phyloP scores from a whole-genome alignment of 2,888 invertebrate genomes.

The Zeuzera pyrina region DNA sequence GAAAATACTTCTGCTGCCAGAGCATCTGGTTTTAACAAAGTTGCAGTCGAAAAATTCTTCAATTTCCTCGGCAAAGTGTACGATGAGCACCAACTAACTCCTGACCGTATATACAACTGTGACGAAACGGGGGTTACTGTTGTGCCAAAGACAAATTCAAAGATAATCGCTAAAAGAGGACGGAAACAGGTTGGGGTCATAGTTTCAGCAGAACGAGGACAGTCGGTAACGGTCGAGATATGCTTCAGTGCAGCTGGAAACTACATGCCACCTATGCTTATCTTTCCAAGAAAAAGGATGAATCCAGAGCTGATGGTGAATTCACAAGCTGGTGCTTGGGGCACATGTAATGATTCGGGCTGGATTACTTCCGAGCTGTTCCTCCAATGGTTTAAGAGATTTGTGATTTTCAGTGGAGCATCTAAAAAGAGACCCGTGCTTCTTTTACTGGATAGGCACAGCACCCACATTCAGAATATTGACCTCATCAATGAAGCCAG shows the following conservation, averaged over 20 bases:
- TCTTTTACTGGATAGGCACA: slow-evolving; percentile 23
- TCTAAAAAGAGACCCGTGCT: slow-evolving; percentile 17
- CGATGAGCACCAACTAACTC: neutral
- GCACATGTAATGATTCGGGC: slow-evolving; percentile 10
- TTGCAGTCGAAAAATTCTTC: too few species aligned
- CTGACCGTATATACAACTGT: slow-evolving; percentile 3
- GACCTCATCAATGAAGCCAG: slow-evolving; percentile 12
- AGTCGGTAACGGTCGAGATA: too few species aligned
- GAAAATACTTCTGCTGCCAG: too few species aligned
- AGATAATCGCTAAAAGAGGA: too few species aligned
- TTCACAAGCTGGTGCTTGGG: slow-evolving; percentile 8
- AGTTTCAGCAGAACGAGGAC: too few species aligned
- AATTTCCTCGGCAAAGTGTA: slow-evolving; percentile 2
- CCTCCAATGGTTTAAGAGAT: neutral
- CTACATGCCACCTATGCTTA: too few species aligned
- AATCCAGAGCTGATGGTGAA: slow-evolving; percentile 12
- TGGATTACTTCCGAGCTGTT: slow-evolving; percentile 2
- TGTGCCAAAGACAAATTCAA: too few species aligned
- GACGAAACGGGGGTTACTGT: slow-evolving; percentile 9
- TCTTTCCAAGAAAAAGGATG: too few species aligned
- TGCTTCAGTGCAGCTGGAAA: too few species aligned
- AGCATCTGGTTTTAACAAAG: too few species aligned
- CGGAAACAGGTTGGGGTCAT: too few species aligned
- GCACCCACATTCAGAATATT: slow-evolving; percentile 17
- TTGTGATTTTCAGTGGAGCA: slow-evolving; percentile 13